Conservation (phyloP, 1,140 invertebrate species). For the Metaphire vulgaris region DNA sequence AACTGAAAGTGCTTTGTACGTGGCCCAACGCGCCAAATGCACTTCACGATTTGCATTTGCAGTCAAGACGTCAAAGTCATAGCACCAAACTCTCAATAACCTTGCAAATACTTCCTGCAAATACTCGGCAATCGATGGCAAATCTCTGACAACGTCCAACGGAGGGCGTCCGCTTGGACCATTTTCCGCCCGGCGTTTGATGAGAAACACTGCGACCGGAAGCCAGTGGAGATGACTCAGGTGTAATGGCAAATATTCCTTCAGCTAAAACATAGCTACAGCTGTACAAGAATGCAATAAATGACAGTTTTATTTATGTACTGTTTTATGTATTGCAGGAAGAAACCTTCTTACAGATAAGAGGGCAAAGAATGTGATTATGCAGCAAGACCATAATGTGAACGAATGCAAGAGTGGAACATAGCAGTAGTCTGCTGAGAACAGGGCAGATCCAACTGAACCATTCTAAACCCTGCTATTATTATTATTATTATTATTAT, state of each 20-base stretch:
- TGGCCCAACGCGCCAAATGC: too few relatives aligned
- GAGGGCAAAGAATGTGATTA: background rate
- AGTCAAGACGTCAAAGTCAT: background rate
- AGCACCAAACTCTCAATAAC: background rate
- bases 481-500: too few relatives aligned
- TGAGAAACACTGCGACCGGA: background rate
- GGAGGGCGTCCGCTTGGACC: background rate
- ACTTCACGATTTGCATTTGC: background rate
- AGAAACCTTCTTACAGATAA: too few relatives aligned
- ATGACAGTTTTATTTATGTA: background rate
- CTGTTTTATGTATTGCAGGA: background rate
- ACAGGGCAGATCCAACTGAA: too few relatives aligned
- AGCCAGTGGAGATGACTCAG: background rate
- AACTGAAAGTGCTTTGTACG: too few relatives aligned
- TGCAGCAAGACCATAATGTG: background rate
- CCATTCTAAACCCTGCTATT: too few relatives aligned
- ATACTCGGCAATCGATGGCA: background rate
- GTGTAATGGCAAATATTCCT: background rate
- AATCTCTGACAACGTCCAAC: background rate
- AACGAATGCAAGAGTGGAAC: background rate
- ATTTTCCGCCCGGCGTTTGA: background rate
- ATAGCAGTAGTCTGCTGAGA: too few relatives aligned
- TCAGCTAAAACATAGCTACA: background rate
- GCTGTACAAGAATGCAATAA: background rate
- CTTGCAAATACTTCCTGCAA: background rate